These are phyloP conservation scores for Mustela erminea DNA, from an alignment of 2,797 vertebrate species.

Conservation along the genomic window DNA sequence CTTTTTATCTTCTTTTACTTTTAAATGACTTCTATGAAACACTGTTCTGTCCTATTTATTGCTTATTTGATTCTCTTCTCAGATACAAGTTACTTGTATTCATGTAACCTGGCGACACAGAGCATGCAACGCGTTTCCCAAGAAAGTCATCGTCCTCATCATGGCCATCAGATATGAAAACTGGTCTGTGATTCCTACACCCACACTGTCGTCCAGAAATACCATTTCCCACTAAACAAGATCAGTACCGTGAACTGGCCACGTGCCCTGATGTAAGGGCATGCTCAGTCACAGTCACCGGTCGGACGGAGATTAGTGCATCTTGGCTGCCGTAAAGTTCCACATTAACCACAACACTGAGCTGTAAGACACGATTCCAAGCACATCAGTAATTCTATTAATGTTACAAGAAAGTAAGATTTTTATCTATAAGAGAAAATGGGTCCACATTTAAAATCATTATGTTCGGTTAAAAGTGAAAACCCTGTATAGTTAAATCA, in stretches of 20 bases:
- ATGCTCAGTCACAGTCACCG: neutral
- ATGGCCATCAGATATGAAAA: neutral
- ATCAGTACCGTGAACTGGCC: accelerated
- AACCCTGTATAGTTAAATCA: neutral
- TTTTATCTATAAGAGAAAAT: neutral
- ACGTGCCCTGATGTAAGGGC: neutral
- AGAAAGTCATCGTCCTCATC: neutral
- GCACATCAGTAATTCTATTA: neutral
- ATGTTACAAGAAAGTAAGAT: neutral
- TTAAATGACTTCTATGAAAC: neutral
- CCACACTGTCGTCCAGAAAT: neutral
- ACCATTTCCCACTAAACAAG: neutral
- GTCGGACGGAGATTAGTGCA: neutral
- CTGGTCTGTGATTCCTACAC: too few relatives aligned
- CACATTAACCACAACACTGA: neutral
- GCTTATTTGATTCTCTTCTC: neutral
- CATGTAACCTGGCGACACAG: neutral
- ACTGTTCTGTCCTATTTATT: neutral
- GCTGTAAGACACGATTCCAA: neutral
- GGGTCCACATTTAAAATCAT: neutral
- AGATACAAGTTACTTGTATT: neutral
- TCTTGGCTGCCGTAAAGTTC: neutral
- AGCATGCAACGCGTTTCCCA: neutral
- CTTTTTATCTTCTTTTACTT: neutral
- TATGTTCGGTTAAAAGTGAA: neutral